These are phyloP conservation scores for Benitochromis conjunctus DNA, from an alignment of 2,113 vertebrate genomes.

Conservation along the genomic window DNA sequence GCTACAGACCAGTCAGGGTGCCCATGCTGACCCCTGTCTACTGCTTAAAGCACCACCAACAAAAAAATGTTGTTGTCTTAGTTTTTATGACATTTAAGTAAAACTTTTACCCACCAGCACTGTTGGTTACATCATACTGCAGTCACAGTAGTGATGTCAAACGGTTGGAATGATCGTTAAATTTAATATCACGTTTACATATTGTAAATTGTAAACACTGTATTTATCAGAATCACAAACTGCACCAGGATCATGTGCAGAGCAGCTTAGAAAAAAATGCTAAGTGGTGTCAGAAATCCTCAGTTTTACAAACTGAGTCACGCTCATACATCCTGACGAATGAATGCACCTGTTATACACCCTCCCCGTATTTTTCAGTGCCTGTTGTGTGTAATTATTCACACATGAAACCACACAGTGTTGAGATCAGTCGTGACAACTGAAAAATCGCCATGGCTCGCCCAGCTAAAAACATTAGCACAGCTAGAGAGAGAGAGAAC, in stretches of 20 bases:
- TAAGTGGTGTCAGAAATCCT: background rate
- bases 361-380: background rate
- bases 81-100: background rate
- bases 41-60: background rate
- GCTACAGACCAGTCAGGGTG: background rate
- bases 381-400: slow-evolving; percentile 6
- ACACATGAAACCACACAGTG: slow-evolving; percentile 17
- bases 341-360: background rate
- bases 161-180: background rate
- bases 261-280: background rate
- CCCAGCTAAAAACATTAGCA: slow-evolving; percentile 25
- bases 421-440: slow-evolving; percentile 25
- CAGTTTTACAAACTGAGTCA: background rate
- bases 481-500: slow-evolving; percentile 31
- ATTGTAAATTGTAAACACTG: background rate
- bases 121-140: background rate
- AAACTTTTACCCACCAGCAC: background rate
- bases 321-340: background rate
- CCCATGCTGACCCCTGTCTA: background rate
- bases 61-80: background rate
- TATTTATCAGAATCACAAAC: background rate
- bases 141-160: background rate
- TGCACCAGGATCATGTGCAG: background rate
- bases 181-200: background rate
- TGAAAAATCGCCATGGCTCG: background rate